Evolutionary conservation across 2,113 vertebrate genomes (phyloP).

Genomic region (Larimichthys polyactis): DNA sequence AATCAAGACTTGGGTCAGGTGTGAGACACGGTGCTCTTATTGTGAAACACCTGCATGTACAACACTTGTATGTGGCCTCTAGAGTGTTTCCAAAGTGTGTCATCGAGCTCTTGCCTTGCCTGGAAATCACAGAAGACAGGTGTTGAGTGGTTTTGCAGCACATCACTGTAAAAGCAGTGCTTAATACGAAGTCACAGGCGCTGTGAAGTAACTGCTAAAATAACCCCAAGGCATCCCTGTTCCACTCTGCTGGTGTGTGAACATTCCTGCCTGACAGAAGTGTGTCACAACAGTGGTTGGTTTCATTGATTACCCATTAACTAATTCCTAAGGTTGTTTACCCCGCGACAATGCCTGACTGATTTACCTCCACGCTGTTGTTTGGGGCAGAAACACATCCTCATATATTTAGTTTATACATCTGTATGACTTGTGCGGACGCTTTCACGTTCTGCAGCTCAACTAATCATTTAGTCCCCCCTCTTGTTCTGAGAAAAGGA

Average conservation of each 20-base stretch:
- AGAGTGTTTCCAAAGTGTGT: not conserved
- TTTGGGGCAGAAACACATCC: not conserved
- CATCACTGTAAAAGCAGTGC: not conserved
- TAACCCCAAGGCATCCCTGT: not conserved
- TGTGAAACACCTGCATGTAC: not conserved
- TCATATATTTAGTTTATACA: too few relatives aligned
- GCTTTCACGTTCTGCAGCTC: not conserved
- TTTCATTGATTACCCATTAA: too few relatives aligned
- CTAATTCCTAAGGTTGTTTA: not conserved
- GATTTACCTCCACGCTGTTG: not conserved
- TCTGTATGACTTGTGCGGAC: not conserved
- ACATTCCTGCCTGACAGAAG: not conserved
- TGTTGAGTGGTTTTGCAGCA: not conserved
- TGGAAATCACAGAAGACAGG: not conserved
- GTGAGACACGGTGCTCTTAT: not conserved
- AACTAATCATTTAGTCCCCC: not conserved
- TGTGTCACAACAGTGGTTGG: not conserved
- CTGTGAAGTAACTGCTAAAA: not conserved
- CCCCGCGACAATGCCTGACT: not conserved
- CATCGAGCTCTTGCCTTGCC: not conserved
- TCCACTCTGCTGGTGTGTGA: not conserved
- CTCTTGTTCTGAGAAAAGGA: conserved; percentile 18
- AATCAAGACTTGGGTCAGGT: not conserved
- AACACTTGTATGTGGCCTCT: not conserved
- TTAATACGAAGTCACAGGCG: conserved; percentile 15